Evolutionary conservation across 2,113 vertebrate genomes (phyloP).

Genomic region (Sylvietta virens): DNA sequence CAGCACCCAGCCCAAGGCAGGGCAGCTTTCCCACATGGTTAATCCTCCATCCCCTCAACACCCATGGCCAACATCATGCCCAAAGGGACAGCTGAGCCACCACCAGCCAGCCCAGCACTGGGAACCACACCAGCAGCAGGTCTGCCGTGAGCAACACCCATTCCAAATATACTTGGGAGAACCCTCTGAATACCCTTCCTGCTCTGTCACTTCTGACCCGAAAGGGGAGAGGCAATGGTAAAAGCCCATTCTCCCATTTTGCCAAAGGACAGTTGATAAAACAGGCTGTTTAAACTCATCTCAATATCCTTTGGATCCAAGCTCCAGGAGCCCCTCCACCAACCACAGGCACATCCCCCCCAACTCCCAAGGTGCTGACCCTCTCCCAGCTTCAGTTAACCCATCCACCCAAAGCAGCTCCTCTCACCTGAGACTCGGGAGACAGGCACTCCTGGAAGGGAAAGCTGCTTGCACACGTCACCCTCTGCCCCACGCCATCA

Average conservation of each 20-base stretch:
- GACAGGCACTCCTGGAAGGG: neutral
- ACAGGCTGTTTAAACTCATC: too few species aligned
- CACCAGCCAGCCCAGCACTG: neutral
- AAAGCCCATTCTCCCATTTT: too few species aligned
- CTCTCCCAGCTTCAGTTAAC: neutral
- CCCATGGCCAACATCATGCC: rapidly evolving
- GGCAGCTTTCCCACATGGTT: neutral
- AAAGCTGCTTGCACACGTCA: neutral
- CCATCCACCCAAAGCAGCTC: neutral
- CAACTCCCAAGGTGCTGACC: rapidly evolving
- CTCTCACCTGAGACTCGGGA: constrained; percentile 36
- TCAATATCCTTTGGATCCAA: too few species aligned
- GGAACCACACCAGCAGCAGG: neutral
- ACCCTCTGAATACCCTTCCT: neutral
- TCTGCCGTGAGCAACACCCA: neutral
- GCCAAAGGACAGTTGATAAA: too few species aligned
- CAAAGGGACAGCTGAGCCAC: neutral
- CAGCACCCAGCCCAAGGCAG: neutral
- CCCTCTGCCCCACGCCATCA: neutral
- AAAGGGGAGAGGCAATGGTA: too few species aligned
- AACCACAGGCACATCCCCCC: rapidly evolving
- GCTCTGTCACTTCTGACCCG: neutral
- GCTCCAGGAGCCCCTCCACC: neutral
- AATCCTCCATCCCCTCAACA: neutral
- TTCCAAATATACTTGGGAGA: neutral